Evolutionary conservation across 2,797 vertebrate genomes (phyloP), one percentile per base, ranked within the genome.

Genomic region (Monodelphis domestica): DNA sequence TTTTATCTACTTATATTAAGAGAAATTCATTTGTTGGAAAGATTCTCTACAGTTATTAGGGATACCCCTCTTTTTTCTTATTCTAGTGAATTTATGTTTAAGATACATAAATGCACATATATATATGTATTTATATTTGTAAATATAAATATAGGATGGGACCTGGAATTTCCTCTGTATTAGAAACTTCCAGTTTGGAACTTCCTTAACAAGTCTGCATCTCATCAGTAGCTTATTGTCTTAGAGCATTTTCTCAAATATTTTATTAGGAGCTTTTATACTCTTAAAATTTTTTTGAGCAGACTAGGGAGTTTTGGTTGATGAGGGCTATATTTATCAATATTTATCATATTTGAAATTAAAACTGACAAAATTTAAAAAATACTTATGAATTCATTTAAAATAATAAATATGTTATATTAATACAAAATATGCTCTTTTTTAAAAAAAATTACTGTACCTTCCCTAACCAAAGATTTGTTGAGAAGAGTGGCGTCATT

Each of bases 21-120:
- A 89, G 70, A 90, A 30, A 93, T 92, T 94, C 87, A 88, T 90
- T 57, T 51, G 50, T 7, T 53, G 28, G 10, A 9, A 5, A 88
- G 53, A 54, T 30, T 55, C 91, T 78, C 10, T 88, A 28, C 84
- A 26, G 53, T 38, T 50, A 28, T 28, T 90, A 56, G 28, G 56
- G 24, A 55, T 78, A 59, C 38, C 3, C 0, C 4, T 38, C n/a
- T 9, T 54, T 7, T 14, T 24, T 15, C 70, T 17, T 55, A 55
- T 14, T n/a, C 89, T 53, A 50, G 0, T n/a, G 56, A 54, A 2
- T 33, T n/a, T 26, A 50, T 50, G 1, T 17, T n/a, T 24, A 78
- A 92, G 93, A 56, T 55, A n/a, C 4, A 88, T 55, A 70, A 4
- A 59, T 59, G 3, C 30, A 30, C 11, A 1, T 30, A 56, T 29